These are phyloP conservation scores for Aleadryas rufinucha DNA, from an alignment of 2,113 vertebrate species.

Conservation along the genomic window DNA sequence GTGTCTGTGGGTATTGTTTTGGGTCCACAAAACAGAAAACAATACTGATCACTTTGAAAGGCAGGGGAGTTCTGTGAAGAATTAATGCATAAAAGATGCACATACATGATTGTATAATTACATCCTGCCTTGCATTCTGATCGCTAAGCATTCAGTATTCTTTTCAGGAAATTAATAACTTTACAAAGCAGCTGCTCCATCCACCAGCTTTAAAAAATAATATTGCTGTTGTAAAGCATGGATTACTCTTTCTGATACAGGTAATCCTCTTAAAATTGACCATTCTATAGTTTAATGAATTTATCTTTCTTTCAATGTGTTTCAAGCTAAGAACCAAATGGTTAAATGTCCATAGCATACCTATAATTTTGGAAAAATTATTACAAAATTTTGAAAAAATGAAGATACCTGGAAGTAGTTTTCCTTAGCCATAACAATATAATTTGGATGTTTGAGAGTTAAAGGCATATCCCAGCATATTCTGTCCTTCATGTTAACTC, in stretches of 20 bases:
- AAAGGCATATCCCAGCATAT: neutral
- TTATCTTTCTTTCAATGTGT: constrained; percentile 3
- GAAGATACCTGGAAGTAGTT: neutral
- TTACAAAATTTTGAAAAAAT: neutral
- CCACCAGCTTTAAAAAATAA: constrained; percentile 51
- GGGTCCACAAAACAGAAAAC: neutral
- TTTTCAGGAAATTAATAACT: constrained; percentile 72
- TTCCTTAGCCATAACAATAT: neutral
- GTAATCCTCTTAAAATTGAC: constrained; percentile 66
- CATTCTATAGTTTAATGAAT: neutral
- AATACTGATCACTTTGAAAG: neutral
- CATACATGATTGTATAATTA: neutral
- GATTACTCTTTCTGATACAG: constrained; percentile 58
- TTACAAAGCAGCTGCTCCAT: constrained; percentile 66
- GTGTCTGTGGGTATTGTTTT: neutral
- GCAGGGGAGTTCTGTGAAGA: neutral
- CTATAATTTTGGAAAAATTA: neutral
- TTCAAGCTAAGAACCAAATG: constrained; percentile 8
- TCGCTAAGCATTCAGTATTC: constrained; percentile 26
- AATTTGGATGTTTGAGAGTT: neutral
- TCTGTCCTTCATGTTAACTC: neutral
- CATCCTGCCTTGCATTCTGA: constrained; percentile 15
- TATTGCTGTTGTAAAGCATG: constrained; percentile 62
- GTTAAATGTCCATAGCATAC: neutral
- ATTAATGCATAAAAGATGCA: constrained; percentile 30